Evolutionary conservation across 1,140 invertebrate species (phyloP), one percentile per base, ranked within the genome.

Genomic region (Camponotus floridanus): DNA sequence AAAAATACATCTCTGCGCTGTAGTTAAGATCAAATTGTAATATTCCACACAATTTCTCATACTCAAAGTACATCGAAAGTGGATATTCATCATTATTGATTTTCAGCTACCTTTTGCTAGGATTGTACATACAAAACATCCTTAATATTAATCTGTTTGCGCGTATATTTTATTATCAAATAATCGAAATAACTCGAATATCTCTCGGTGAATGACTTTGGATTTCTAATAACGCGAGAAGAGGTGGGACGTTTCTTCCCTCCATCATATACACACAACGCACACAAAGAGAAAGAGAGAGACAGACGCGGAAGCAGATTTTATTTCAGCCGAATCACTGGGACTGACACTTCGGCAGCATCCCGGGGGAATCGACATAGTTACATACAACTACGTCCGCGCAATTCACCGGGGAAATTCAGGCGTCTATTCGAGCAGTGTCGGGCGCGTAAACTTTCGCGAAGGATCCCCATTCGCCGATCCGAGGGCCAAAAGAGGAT

Each of bases 351-450:
- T 90, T 89, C 83, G 74, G 31, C 33, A 18, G 42, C 59, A 62
- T 71, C 89, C 71, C 88, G 11, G 18, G 85, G 85, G 87, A 85
- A 88, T 86, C 87, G 73, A 70, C 67, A 73, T 88, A 78, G 89
- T 87, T 88, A 91, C 88, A 80, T 89, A 84, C 87, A 88, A 76
- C 88, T 87, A 86, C 86, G 70, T 87, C 71, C 88, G 86, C 64
- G 45, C 85, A 78, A 91, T 90, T 78, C 90, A 86, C 91, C 73
- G 76, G 91, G 91, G 91, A 92, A 92, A 92, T 92, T 92, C 91
- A 81, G 76, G 83, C 88, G 87, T 89, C 91, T 88, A 89, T 90
- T 86, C 73, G 85, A 73, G 68, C 84, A 74, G 68, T 62, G 78
- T 80, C 74, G 86, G 88, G 86, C 87, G 88, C 91, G 88, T 92